Base-by-base conservation (phyloP, 2,888 invertebrate species). In the Phengaris alcon region DNA sequence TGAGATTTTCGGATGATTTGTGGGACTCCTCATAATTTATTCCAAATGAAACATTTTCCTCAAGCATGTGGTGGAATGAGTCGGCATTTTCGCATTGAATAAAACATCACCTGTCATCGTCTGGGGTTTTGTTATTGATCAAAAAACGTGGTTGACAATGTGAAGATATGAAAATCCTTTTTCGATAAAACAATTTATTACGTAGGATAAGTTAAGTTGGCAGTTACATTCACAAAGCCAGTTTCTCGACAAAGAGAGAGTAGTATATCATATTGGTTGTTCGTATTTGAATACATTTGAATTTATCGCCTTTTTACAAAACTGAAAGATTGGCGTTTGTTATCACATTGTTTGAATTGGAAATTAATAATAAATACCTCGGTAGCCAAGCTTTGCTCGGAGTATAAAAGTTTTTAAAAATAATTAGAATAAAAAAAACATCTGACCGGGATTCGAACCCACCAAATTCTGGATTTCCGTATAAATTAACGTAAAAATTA, bases 21-120 rank as follows among this genome's bases (percentile, higher is more conserved):
- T 64, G 64, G 64, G 35, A 35, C 64, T 5, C 6, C 64, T 64
- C 64, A 64, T 64, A 64, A 64, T 64, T 64, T 64, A 64, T 64
- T 64, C 64, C 64, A 44, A 64, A 64, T 44, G 64, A 64, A 64
- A 52, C 12, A 52, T 64, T 64, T 64, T 64, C 64, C 35, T 12
- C 64, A 12, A 64, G 12, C 35, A 13, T 64, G 35, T 64, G 64
- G 35, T 12, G 35, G 64, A 12, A 64, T 64, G 64, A 64, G 35
- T 64, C 64, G 6, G 64, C 35, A 12, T 59, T 59, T 59, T 59
- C 6, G 35, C 12, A 10, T 64, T 44, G 64, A 64, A 64, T 64
- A 64, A 64, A 44, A 64, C 59, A 22, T 64, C 22, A 12, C 22
- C 59, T 64, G 59, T 64, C 59, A 64, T 22, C 59, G 12, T 64